Base-by-base conservation (phyloP, 1,140 invertebrate genomes). In the Calosoma granatense region DNA sequence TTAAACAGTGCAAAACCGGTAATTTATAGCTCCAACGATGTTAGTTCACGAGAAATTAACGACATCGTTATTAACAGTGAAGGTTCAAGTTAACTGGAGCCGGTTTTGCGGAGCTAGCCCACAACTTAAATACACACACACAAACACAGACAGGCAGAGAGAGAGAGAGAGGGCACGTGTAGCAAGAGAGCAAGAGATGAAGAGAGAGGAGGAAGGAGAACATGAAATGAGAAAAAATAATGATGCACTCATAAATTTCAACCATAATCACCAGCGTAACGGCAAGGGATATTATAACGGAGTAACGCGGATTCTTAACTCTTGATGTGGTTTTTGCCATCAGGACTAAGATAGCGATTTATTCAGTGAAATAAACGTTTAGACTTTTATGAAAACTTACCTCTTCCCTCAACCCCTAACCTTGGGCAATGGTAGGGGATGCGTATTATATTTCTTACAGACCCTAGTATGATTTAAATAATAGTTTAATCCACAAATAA, bases 11-110 rank as follows among this genome's bases (percentile, higher is more conserved):
- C 9, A n/a, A 36, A 36, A 47, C 9, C 41, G n/a, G 41, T 17
- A 47, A 47, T 47, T 47, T 47, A 47, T 47, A 12, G 15, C 41
- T 47, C 41, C 17, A 47, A 47, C 41, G 41, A 47, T 47, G 41
- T 47, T 47, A 47, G 41, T 47, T 47, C 41, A 47, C 41, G 6
- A 9, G 41, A 47, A 47, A 47, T 47, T 47, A 47, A 47, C 41
- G 41, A 47, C 41, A 47, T 47, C 41, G 41, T 47, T 47, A 47
- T 47, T 47, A 47, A 47, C 41, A 47, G 41, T 12, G 41, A 17
- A 47, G 17, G 41, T 9, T 47, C 17, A 4, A 36, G 26, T 17
- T 47, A 47, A 47, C 17, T 47, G 41, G 41, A 12, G 41, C 9
- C 41, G 17, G 41, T 30, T 30, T 47, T 11, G 41, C 41, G 4